These are phyloP conservation scores for Cynopterus sphinx DNA, from an alignment of 2,797 vertebrate genomes.

Conservation along the genomic window DNA sequence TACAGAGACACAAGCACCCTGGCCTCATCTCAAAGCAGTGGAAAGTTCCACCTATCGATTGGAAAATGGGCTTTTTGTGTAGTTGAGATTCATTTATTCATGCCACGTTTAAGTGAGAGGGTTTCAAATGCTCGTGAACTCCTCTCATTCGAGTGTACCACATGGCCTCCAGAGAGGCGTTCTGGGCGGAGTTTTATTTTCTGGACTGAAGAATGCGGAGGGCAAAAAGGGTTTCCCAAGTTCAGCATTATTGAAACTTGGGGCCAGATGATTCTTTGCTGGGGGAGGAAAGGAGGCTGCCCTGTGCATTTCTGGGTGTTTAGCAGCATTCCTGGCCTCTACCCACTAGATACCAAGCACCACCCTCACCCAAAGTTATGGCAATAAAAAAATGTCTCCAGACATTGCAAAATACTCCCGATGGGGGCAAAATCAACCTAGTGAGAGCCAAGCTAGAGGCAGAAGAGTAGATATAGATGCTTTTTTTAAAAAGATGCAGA, in stretches of 20 bases:
- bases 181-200: neutral
- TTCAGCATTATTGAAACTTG: rapidly evolving
- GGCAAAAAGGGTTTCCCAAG: neutral
- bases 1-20: rapidly evolving
- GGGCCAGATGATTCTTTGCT: neutral
- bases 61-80: neutral
- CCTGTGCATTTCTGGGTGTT: neutral
- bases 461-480: neutral
- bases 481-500: neutral
- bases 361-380: too few relatives aligned
- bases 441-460: neutral
- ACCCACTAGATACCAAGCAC: neutral
- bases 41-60: neutral
- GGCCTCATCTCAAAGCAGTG: neutral
- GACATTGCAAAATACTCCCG: neutral
- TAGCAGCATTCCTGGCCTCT: too few relatives aligned
- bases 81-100: neutral
- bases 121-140: neutral
- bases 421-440: neutral
- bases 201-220: neutral
- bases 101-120: too few relatives aligned
- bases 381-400: neutral
- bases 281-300: rapidly evolving
- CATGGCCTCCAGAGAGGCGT: neutral
- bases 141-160: neutral